Percentiles rank a stretch among this genome's conserved stretches.
Evolutionary conservation across 2,797 vertebrate genomes (phyloP).

Genomic region (Falco concolor): DNA sequence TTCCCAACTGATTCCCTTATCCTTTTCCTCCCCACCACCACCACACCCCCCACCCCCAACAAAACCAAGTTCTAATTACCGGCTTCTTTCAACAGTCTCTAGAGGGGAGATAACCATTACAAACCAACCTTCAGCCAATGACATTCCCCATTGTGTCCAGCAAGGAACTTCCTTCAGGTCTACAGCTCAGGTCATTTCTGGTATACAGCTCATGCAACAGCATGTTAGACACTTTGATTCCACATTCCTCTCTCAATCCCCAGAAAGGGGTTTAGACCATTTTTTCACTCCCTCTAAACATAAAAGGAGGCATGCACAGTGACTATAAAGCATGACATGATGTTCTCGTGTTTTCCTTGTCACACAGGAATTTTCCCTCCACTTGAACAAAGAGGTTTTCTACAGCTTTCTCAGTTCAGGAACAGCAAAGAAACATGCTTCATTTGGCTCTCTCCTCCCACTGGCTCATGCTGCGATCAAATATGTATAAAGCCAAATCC

Average conservation of each 20-base stretch:
- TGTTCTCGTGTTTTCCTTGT: not conserved
- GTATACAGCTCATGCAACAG: not conserved
- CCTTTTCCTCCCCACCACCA: not conserved
- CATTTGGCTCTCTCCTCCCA: not conserved
- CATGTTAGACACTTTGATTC: accelerated
- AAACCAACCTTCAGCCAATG: not conserved
- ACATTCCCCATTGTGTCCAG: not conserved
- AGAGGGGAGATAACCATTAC: not conserved
- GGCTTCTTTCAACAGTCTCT: not conserved
- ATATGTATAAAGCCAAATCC: not conserved
- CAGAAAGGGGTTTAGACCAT: not conserved
- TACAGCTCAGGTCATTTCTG: not conserved
- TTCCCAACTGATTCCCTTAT: not conserved
- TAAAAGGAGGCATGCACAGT: not conserved
- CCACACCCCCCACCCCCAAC: not conserved
- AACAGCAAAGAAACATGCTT: not conserved
- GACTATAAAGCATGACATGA: not conserved
- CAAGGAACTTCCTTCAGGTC: not conserved
- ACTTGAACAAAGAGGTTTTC: not conserved
- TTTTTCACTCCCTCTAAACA: not conserved
- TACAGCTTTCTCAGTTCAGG: not conserved
- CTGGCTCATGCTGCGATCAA: not conserved
- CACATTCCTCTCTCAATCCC: not conserved
- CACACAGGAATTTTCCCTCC: not conserved
- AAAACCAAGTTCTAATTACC: not conserved